Percentiles rank a stretch among this genome's conserved stretches.
These are phyloP conservation scores for Sprattus sprattus DNA, from an alignment of 2,113 vertebrate genomes.

Conservation along the genomic window DNA sequence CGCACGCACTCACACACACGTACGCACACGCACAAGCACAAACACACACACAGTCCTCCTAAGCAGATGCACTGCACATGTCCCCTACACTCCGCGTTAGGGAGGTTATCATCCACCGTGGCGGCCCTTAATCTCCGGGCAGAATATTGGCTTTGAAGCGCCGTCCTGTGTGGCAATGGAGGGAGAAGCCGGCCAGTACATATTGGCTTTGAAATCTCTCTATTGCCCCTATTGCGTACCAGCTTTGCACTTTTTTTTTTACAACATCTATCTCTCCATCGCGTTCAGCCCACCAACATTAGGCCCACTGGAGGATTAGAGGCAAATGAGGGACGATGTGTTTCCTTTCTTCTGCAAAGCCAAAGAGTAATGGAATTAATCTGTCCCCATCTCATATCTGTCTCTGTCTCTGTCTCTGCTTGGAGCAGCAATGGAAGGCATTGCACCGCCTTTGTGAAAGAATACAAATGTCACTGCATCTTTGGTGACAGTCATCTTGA, in stretches of 20 bases:
- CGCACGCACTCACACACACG: neutral
- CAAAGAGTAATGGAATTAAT: slow-evolving; percentile 71
- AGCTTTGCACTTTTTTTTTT: neutral
- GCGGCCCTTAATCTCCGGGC: neutral
- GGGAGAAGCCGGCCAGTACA: neutral
- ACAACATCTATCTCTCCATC: slow-evolving; percentile 40
- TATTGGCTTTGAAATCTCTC: slow-evolving; percentile 20
- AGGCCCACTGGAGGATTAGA: slow-evolving; percentile 55
- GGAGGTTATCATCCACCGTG: slow-evolving; percentile 9
- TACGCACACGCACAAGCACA: neutral
- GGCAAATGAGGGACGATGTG: slow-evolving; percentile 63
- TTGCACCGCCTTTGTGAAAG: slow-evolving; percentile 44
- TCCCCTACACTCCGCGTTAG: neutral
- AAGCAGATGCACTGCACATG: neutral
- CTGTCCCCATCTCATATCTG: slow-evolving; percentile 55
- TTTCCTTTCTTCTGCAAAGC: slow-evolving; percentile 65
- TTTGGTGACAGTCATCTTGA: slow-evolving; percentile 65
- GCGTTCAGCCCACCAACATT: slow-evolving; percentile 39
- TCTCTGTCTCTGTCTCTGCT: slow-evolving; percentile 12
- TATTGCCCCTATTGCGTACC: neutral
- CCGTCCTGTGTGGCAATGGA: neutral
- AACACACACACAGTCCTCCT: neutral
- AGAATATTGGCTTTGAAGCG: neutral
- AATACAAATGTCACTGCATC: slow-evolving; percentile 66
- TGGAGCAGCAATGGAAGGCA: slow-evolving; percentile 51